Conservation (phyloP, 2,888 invertebrate genomes). For the Meteorus colon region DNA sequence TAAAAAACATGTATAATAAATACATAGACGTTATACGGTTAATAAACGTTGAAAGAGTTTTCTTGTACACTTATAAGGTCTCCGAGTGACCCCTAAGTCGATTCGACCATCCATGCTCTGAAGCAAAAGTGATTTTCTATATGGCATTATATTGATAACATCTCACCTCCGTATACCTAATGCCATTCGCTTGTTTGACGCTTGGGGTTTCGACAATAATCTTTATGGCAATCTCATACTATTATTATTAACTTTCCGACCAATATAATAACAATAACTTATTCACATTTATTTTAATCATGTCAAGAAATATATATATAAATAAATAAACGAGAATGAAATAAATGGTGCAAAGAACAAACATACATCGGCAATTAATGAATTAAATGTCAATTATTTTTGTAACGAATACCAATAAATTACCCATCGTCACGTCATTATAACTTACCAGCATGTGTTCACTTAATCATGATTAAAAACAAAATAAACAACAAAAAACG, state of each 20-base stretch:
- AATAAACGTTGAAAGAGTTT: conserved; percentile 35
- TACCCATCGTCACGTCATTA: conserved; percentile 10
- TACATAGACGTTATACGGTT: neutral
- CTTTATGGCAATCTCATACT: conserved; percentile 59
- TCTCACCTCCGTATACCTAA: conserved; percentile 58
- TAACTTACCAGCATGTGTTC: conserved; percentile 35
- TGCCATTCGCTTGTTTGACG: conserved; percentile 69
- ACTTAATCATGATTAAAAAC: conserved; percentile 63
- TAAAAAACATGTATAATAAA: neutral
- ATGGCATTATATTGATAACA: conserved; percentile 62
- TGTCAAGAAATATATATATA: neutral
- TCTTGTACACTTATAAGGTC: conserved; percentile 25
- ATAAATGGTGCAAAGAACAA: neutral
- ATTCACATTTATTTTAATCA: neutral
- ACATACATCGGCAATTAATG: neutral
- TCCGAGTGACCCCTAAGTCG: conserved; percentile 26
- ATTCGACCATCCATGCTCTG: conserved; percentile 42
- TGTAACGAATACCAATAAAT: conserved; percentile 27
- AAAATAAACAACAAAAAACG: conserved; percentile 30
- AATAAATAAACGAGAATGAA: conserved; percentile 20
- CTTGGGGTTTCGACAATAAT: conserved; percentile 60
- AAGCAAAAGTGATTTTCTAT: conserved; percentile 70
- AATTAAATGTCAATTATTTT: conserved; percentile 25
- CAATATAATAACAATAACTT: neutral
- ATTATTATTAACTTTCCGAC: conserved; percentile 6